Base-by-base conservation (phyloP, 2,113 vertebrate species). In the Cheilinus undulatus region DNA sequence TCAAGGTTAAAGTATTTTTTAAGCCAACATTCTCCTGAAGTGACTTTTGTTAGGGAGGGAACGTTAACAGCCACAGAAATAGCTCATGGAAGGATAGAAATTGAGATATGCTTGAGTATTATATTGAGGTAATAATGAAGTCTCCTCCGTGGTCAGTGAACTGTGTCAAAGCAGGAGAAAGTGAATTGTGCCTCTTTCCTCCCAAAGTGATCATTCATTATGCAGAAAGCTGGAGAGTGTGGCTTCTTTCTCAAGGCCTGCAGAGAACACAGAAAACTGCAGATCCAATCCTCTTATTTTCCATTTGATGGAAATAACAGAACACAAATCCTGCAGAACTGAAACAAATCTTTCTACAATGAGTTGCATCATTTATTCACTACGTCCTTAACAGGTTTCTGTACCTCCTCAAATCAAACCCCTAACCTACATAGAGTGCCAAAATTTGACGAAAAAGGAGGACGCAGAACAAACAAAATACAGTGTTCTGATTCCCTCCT, bases 161-260 rank as follows among this genome's bases (percentile, higher is more conserved):
- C 68, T 14, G 59, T 53, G 56, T 78, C 63, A 79, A 76, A 79
- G 53, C 48, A 52, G 52, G 10, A 63, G 69, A 45, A 36, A 73
- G 75, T 56, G 58, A 78, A 76, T 62, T 59, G 68, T 50, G 77
- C 59, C 66, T 28, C 65, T 56, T 57, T 46, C 50, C 32, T 67
- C 53, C 46, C 45, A 51, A 73, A 82, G 73, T 78, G 67, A 74
- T 81, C 76, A 79, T 83, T 81, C 62, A 87, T 73, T 74, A 87
- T 82, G 80, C 69, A 85, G 64, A 58, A n/a, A 76, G 71, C 43
- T 48, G 46, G 23, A 75, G 48, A 42, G 40, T 11, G 38, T 8
- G 43, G 34, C 51, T 77, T 17, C 46, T 34, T 48, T 32, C 52
- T 57, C 17, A 72, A 32, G 43, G 63, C 34, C 34, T 23, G 40